phyloP scores from a whole-genome alignment of 2,888 invertebrate genomes.

The Mimachlamys varia region DNA sequence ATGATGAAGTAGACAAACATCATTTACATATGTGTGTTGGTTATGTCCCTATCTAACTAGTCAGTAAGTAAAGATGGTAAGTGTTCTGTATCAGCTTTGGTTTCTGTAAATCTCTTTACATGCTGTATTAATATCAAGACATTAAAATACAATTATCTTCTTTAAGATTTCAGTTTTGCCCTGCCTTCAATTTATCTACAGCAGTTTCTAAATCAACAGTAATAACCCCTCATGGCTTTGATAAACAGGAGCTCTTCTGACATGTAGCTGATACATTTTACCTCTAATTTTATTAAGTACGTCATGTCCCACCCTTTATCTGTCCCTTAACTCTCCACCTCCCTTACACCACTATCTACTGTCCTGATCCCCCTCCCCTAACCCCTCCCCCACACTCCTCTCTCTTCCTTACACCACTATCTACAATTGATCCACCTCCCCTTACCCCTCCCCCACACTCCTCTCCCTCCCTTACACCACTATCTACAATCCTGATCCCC shows the following conservation, averaged over 20 bases:
- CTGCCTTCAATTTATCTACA: not conserved
- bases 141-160: conserved; percentile 23
- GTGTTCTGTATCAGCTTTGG: not conserved
- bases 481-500: too few species aligned
- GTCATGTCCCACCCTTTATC: too few species aligned
- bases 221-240: too few species aligned
- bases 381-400: not conserved
- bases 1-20: not conserved
- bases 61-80: not conserved
- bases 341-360: too few species aligned
- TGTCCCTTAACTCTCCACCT: not conserved
- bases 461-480: too few species aligned
- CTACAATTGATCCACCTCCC: not conserved
- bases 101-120: not conserved
- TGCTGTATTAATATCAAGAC: conserved; percentile 1
- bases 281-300: too few species aligned
- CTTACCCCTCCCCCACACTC: not conserved
- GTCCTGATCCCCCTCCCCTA: not conserved
- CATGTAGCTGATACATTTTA: too few species aligned
- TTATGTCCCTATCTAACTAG: not conserved
- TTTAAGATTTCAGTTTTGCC: not conserved
- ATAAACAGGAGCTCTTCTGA: too few species aligned
- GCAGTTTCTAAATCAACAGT: not conserved
- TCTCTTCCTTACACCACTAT: not conserved
- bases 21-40: not conserved